A percentile compares a stretch with the other conserved stretches of the same genome.
Conservation (phyloP, 2,888 invertebrate species). For the Lumbricus terrestris region DNA sequence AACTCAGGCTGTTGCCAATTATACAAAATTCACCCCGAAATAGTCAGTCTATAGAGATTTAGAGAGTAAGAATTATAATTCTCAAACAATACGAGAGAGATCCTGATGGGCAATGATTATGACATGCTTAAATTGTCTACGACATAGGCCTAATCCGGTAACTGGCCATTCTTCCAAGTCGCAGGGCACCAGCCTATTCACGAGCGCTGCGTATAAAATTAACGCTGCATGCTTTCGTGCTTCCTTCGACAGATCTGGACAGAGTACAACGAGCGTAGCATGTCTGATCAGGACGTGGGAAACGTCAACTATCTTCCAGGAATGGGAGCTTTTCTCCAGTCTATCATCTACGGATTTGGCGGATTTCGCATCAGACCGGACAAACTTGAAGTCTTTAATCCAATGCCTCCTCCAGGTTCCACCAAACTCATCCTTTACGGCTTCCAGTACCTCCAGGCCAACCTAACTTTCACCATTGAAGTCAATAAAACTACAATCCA, state of each 20-base stretch:
- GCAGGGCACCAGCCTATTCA: too few species aligned
- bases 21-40: too few species aligned
- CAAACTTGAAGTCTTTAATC: constrained; percentile 39
- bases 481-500: constrained; percentile 22
- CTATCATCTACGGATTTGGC: constrained; percentile 42
- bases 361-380: constrained; percentile 41
- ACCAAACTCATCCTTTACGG: constrained; percentile 29
- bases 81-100: too few species aligned
- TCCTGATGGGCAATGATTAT: too few species aligned
- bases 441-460: constrained; percentile 37
- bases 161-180: too few species aligned
- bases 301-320: constrained; percentile 42
- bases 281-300: constrained; percentile 33
- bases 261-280: constrained; percentile 36
- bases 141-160: too few species aligned
- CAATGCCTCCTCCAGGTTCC: constrained; percentile 38
- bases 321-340: constrained; percentile 43
- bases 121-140: too few species aligned
- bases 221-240: too few species aligned
- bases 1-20: too few species aligned
- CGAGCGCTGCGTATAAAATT: too few species aligned
- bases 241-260: constrained; percentile 40
- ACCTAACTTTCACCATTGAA: constrained; percentile 34
- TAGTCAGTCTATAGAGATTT: too few species aligned
- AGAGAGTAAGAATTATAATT: too few species aligned